Percentiles rank a stretch among this genome's conserved stretches.
phyloP scores from a whole-genome alignment of 2,888 invertebrate species.

The Ecdyonurus torrentis region DNA sequence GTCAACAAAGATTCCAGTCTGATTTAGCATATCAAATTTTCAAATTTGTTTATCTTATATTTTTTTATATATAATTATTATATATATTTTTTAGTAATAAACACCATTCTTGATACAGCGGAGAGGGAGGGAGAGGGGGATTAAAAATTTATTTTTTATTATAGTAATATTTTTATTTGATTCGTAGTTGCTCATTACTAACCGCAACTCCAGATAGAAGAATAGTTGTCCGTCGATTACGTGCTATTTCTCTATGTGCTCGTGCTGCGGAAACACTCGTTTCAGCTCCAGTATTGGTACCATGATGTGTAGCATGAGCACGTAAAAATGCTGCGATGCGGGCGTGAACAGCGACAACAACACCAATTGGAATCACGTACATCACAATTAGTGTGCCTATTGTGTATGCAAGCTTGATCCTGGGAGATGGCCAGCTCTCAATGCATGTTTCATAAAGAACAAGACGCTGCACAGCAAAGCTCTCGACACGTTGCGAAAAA shows the following conservation, averaged over 20 bases:
- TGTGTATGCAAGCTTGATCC: conserved; percentile 14
- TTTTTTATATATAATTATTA: no score
- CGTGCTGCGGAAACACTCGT: conserved; percentile 9
- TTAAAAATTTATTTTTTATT: no score
- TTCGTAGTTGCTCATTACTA: no score
- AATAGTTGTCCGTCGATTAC: conserved; percentile 19
- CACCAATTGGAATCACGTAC: conserved; percentile 15
- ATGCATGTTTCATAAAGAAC: conserved; percentile 25
- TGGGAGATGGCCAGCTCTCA: conserved; percentile 23
- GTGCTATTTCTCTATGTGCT: not conserved
- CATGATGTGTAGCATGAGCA: conserved; percentile 10
- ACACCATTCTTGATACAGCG: no score
- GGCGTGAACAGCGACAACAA: conserved; percentile 17
- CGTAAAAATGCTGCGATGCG: conserved; percentile 14
- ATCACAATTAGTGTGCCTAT: conserved; percentile 13
- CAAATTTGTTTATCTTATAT: no score
- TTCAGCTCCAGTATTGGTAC: conserved; percentile 3
- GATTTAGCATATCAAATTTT: no score
- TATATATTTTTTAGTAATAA: no score
- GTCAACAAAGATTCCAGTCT: no score
- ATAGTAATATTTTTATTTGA: no score
- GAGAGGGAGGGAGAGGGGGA: no score
- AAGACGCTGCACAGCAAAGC: conserved; percentile 17
- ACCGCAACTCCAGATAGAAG: conserved; percentile 23
- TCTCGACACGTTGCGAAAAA: conserved; percentile 18